Percentiles rank a stretch among this genome's conserved stretches.
Conservation (phyloP, 2,113 vertebrate genomes). For the Alouatta palliata region DNA sequence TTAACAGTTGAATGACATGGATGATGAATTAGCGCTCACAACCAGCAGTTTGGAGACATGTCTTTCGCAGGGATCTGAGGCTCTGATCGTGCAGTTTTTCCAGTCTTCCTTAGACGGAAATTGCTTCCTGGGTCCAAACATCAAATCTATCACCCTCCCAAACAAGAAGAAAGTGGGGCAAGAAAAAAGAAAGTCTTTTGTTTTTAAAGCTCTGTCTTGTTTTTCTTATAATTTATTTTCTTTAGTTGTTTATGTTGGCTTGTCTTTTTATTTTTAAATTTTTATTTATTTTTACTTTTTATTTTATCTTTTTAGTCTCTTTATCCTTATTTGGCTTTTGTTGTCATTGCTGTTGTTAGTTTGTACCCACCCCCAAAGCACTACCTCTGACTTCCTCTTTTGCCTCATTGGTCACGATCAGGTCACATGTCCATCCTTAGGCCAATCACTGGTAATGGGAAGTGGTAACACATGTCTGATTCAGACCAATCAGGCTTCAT, state of each 20-base stretch:
- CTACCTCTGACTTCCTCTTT: neutral
- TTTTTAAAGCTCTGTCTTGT: neutral
- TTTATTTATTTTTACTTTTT: neutral
- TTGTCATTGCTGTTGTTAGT: neutral
- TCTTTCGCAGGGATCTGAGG: too few species aligned
- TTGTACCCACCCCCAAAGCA: neutral
- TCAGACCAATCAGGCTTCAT: neutral
- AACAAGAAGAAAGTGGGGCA: neutral
- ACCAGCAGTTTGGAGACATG: neutral
- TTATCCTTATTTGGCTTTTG: neutral
- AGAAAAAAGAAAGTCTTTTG: neutral
- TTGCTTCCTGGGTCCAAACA: neutral
- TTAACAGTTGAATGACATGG: fast-evolving
- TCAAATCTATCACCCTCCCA: neutral
- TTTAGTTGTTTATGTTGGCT: neutral
- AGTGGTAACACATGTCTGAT: neutral
- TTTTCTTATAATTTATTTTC: neutral
- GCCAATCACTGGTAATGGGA: neutral
- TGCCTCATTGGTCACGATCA: neutral
- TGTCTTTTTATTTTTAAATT: neutral
- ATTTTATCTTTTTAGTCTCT: neutral
- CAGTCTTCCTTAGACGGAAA: neutral
- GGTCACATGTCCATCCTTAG: neutral
- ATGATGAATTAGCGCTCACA: neutral
- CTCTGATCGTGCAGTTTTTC: too few species aligned